Conservation (phyloP, 2,113 vertebrate species). For the Vidua macroura region DNA sequence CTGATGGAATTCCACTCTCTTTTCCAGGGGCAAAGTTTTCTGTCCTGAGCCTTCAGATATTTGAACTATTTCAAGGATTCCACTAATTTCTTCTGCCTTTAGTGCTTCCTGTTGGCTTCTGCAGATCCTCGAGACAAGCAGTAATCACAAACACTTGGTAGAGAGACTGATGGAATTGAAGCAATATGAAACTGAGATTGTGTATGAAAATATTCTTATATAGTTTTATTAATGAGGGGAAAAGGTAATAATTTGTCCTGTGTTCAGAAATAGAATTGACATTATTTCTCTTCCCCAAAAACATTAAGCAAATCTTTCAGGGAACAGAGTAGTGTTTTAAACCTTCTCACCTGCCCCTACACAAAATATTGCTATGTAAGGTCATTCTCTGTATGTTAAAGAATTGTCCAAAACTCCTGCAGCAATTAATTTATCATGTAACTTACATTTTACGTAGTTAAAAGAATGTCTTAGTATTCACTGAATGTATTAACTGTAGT, state of each 20-base stretch:
- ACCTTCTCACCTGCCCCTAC: accelerated
- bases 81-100: neutral
- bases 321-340: neutral
- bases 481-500: neutral
- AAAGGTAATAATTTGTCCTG: neutral
- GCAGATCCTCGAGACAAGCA: neutral
- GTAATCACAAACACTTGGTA: neutral
- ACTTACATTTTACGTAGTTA: neutral
- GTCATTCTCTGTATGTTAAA: neutral
- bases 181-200: neutral
- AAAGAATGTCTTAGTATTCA: slow-evolving; percentile 17
- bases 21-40: neutral
- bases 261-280: neutral
- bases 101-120: neutral
- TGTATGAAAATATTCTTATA: neutral
- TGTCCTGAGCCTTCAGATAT: neutral
- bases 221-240: neutral
- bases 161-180: neutral
- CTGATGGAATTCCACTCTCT: neutral
- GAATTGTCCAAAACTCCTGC: neutral
- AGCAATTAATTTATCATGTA: slow-evolving; percentile 23
- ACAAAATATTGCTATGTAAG: neutral
- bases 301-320: neutral
- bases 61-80: neutral
- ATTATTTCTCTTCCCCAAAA: neutral